Percentiles rank a stretch among this genome's conserved stretches.
Evolutionary conservation across 2,888 invertebrate genomes (phyloP).

Genomic region (Brenthis ino): DNA sequence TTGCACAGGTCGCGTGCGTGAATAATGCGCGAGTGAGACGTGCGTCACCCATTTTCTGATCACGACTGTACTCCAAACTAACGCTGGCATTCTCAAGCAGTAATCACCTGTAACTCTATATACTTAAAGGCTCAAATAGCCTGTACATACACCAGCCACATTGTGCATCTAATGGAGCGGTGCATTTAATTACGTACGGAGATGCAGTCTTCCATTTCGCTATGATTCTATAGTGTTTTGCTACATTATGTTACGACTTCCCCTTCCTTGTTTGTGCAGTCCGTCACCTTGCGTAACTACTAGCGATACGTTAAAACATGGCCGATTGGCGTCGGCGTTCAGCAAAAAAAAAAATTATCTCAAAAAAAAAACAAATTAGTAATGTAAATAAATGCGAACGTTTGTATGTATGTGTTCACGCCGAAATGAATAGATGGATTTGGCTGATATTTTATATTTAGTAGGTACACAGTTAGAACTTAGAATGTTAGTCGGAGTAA

Average conservation of each 20-base stretch:
- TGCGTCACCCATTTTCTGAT: constrained; percentile 39
- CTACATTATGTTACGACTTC: constrained; percentile 34
- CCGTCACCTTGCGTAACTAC: constrained; percentile 17
- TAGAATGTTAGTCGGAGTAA: too few relatives aligned
- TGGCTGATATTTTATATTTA: too few relatives aligned
- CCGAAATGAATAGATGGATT: too few relatives aligned
- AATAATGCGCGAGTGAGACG: constrained; percentile 47
- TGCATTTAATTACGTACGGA: constrained; percentile 42
- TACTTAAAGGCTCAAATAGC: not conserved
- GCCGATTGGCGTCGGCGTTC: not conserved
- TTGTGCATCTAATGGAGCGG: constrained; percentile 34
- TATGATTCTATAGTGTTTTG: constrained; percentile 37
- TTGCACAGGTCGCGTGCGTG: constrained; percentile 41
- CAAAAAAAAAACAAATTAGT: too few relatives aligned
- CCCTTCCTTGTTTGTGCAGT: constrained; percentile 30
- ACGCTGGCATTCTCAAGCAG: not conserved
- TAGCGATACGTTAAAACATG: not conserved
- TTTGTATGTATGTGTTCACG: too few relatives aligned
- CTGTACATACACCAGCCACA: constrained; percentile 5
- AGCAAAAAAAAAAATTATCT: constrained; percentile 3
- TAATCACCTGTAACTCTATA: not conserved
- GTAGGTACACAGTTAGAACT: too few relatives aligned
- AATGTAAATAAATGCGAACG: too few relatives aligned
- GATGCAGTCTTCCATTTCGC: constrained; percentile 37
- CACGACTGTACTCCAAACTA: constrained; percentile 35